Evolutionary conservation across 2,113 vertebrate species (phyloP), one percentile per base, ranked within the genome.

Genomic region (Xenopus borealis): DNA sequence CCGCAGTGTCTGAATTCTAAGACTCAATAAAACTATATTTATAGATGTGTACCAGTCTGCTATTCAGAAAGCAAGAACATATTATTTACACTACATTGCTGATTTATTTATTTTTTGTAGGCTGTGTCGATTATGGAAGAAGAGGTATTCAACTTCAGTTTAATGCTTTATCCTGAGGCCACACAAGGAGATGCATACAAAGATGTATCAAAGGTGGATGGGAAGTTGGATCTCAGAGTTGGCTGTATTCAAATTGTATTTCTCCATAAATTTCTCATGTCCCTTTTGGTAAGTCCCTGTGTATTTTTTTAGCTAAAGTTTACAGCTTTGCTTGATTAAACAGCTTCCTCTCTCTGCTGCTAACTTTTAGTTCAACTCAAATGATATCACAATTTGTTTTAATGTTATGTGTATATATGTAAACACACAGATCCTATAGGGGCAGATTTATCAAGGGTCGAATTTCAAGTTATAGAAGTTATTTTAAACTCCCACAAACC

Each of bases 221-320:
- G 94, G n/a, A 89, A 88, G 3, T 69, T 98, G 0, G 94, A 88
- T 2, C 72, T 99, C 79, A 92, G 85, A 33, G 89, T 98, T 46
- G 97, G 97, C 83, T 99, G 97, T 81, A 98, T 98, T 82, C 92
- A 94, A 85, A 93, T 98, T 20, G 79, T 98, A 19, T 99, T 96
- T 82, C 88, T 99, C 75, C 95, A 99, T 83, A 94, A 96, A 82
- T 99, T 99, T 82, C 88, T 96, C 68, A 86, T 91, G 82, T 93
- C 95, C 1, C 88, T 99, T 74, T 79, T 97, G 94, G 97, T 98
- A 82, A 95, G 89, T 23, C 18, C 18, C 58, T 11, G 33, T 9
- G 8, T 40, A 40, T 58, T 58, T 50, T 4, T 50, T 13, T 2
- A 50, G 12, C 55, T 50, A 12, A 10, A 4, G 13, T 19, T 19